Base-by-base conservation (phyloP, 92 coral and sea anemone species). In the Zoanthus sansibaricus region DNA sequence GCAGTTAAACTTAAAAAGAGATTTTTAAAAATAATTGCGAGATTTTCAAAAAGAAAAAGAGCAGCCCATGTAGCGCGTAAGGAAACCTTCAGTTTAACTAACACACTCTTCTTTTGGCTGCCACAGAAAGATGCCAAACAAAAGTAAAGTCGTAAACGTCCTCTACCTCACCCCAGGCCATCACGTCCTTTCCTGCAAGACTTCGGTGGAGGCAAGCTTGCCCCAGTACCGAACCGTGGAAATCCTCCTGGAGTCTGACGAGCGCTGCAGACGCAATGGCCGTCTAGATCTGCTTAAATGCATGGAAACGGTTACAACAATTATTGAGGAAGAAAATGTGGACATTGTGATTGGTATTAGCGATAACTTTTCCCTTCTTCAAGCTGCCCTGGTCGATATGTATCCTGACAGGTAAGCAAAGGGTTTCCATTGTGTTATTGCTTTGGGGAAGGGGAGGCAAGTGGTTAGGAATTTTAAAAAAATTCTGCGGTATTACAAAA, bases 301-400 rank as follows among this genome's bases (percentile, higher is more conserved):
- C 32, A 79, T 79, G 84, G 72, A 79, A 45, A 79, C 71, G 4
- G 72, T 67, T 1, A 37, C 61, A 47, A 48, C 21, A 31, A 62
- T 79, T 25, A 79, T 79, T 13, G 84, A 79, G 25, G 84, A 79
- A 32, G 44, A 79, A 16, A 79, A 79, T 21, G 59, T 79, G 15
- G 84, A 79, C n/a, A 62, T 79, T 79, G 73, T 79, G 56, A 79
- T 79, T 61, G 84, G 84, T 32, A 62, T 79, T n/a, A 79, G 84
- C 5, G 84, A 79, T 61, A 79, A 79, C 73, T 79, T 79, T 58
- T 68, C 84, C 84, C 72, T 79, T 0, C 84, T 79, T 5, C 84
- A 79, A 14, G 72, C 84, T 5, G 73, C 84, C 20, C 73, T 79
- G 32, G 84, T 79, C 15, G 58, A 79, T 21, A 62, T 79, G 84